These are phyloP conservation scores for Pegoplata infirma DNA, from an alignment of 2,888 invertebrate species.

Conservation along the genomic window DNA sequence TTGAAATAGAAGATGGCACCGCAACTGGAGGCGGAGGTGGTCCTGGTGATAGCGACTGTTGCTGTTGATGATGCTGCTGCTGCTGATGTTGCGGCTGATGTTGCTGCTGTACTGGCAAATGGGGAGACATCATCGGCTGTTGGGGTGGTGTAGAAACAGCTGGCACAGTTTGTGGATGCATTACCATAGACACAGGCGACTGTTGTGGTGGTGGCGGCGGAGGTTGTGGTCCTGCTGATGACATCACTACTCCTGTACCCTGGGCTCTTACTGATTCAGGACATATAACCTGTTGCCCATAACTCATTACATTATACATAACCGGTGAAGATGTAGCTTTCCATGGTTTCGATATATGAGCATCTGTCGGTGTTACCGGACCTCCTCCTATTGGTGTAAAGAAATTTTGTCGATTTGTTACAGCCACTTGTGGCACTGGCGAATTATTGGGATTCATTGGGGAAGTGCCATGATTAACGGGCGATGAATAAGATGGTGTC, in stretches of 20 bases:
- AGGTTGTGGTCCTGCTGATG: conserved; percentile 58
- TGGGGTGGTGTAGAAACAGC: conserved; percentile 68
- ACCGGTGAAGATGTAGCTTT: conserved; percentile 76
- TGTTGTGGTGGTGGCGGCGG: conserved; percentile 73
- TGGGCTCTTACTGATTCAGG: conserved; percentile 73
- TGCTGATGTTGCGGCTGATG: conserved; percentile 37
- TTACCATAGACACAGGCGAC: conserved; percentile 72
- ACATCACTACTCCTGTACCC: conserved; percentile 67
- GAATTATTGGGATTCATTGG: conserved; percentile 82
- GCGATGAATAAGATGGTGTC: conserved; percentile 92
- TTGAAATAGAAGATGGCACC: conserved; percentile 56
- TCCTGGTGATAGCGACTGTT: conserved; percentile 58
- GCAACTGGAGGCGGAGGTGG: conserved; percentile 60
- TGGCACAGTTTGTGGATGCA: conserved; percentile 75
- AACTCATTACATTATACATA: conserved; percentile 73
- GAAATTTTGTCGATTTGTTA: conserved; percentile 89
- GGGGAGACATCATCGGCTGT: conserved; percentile 38
- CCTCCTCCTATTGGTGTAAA: conserved; percentile 89
- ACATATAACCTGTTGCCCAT: conserved; percentile 71
- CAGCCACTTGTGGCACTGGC: conserved; percentile 82
- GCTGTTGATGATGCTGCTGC: conserved; percentile 50
- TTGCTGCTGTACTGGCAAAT: conserved; percentile 39
- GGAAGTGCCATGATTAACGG: conserved; percentile 84
- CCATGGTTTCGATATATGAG: conserved; percentile 73
- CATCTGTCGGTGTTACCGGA: conserved; percentile 64